Conservation (phyloP, 2,113 vertebrate species). For the Cyanistes caeruleus region DNA sequence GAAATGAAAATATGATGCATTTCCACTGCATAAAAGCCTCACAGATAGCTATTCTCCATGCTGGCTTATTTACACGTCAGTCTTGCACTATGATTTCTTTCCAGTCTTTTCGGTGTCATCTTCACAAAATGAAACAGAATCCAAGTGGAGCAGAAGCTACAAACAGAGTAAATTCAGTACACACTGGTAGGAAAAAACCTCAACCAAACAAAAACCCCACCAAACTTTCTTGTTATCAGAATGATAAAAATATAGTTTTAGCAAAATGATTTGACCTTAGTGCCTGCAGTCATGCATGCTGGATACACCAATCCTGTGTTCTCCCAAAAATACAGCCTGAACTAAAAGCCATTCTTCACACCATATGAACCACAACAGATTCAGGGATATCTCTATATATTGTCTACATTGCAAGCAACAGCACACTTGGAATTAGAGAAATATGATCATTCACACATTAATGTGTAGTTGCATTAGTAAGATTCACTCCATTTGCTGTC, state of each 20-base stretch:
- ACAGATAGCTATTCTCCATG: constrained; percentile 37
- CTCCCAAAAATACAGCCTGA: not conserved
- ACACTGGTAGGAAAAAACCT: not conserved
- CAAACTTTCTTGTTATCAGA: not conserved
- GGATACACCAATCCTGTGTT: not conserved
- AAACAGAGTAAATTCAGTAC: constrained; percentile 61
- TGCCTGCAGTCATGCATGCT: not conserved
- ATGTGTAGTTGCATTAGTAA: not conserved
- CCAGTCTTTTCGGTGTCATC: constrained; percentile 53
- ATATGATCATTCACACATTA: not conserved
- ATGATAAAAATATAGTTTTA: not conserved
- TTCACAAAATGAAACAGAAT: constrained; percentile 59
- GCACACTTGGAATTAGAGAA: not conserved
- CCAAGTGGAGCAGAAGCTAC: constrained; percentile 52
- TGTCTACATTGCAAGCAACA: not conserved
- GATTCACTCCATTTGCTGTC: not conserved
- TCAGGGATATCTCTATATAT: not conserved
- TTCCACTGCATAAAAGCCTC: constrained; percentile 43
- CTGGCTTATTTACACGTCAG: constrained; percentile 49
- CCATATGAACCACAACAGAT: not conserved
- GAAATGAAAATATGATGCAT: constrained; percentile 49
- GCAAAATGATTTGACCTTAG: not conserved
- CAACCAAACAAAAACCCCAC: not conserved
- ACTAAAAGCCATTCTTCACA: not conserved
- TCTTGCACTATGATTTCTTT: constrained; percentile 60